Conservation (phyloP, 1,140 invertebrate species). For the Scaptomyza graminum region DNA sequence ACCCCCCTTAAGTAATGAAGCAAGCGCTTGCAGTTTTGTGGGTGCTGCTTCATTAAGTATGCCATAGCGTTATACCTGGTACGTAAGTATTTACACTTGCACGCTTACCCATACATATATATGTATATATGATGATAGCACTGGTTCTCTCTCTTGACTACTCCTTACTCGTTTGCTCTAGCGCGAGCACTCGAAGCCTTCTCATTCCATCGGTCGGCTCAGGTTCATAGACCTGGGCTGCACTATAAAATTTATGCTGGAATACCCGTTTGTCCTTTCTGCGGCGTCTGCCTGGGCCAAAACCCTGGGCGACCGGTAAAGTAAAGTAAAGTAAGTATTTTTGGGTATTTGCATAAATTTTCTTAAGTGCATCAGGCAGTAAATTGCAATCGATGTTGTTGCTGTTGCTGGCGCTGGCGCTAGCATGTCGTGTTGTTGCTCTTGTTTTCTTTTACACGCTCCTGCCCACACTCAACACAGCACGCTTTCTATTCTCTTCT, state of each 20-base stretch:
- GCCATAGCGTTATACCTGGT: constrained; percentile 48
- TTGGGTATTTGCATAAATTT: constrained; percentile 83
- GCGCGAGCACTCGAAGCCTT: neutral
- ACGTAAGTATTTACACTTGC: constrained; percentile 24
- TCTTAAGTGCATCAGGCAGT: constrained; percentile 83
- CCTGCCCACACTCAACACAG: constrained; percentile 27
- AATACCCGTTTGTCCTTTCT: constrained; percentile 74
- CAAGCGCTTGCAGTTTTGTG: constrained; percentile 75
- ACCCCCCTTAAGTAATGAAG: constrained; percentile 69
- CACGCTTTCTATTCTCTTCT: constrained; percentile 57
- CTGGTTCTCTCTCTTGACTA: neutral
- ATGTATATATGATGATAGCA: constrained; percentile 18
- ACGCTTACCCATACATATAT: constrained; percentile 8
- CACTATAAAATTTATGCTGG: constrained; percentile 82
- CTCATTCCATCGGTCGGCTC: constrained; percentile 1
- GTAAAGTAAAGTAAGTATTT: constrained; percentile 78
- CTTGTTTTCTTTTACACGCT: constrained; percentile 55
- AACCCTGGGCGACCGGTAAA: constrained; percentile 17
- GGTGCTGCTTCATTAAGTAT: constrained; percentile 78
- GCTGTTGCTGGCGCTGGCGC: constrained; percentile 22
- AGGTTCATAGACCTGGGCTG: constrained; percentile 73
- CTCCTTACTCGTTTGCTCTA: constrained; percentile 6
- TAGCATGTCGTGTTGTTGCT: constrained; percentile 31
- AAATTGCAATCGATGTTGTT: constrained; percentile 83
- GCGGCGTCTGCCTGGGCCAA: constrained; percentile 50